Base-by-base conservation (phyloP, 2,888 invertebrate genomes). In the Norana najaformis region DNA sequence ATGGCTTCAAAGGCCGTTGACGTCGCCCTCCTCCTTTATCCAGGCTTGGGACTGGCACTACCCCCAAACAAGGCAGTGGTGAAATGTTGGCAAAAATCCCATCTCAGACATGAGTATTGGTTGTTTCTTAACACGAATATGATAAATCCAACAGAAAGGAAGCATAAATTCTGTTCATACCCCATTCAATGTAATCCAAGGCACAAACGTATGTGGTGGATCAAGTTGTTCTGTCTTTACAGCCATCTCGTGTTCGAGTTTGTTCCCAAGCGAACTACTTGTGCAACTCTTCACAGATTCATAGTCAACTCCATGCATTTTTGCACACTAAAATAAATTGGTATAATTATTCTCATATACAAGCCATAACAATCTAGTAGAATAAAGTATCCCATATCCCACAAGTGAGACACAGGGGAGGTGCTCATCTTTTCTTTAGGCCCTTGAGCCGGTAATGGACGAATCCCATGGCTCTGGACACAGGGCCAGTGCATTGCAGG, bases 161-260 rank as follows among this genome's bases (percentile, higher is more conserved):
- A 36, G 36, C 30, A 47, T 14, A n/a, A 89, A 83, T n/a, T 82
- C 30, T 83, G 82, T 4, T 4, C 23, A 91, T 89, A 94, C 94
- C 91, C 94, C 95, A 92, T 95, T 94, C 0, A 95, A 90, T 16
- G 94, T 93, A 82, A 95, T 93, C 95, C 95, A 95, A 30, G 95
- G 95, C 20, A 94, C 94, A 92, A 93, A 94, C 89, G 92, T 88
- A 91, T 94, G 94, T 0, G 92, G 92, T 35, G 94, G 95, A 0
- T 92, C 89, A 13, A 95, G 92, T 0, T 92, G 92, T 18, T 93
- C 92, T 11, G 95, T 95, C 83, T 92, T 91, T n/a, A 92, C 83
- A 0, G 94, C 95, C 94, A 94, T 94, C 91, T 93, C 39, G 91
- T 95, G 94, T 92, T 94, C 93, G 20, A 94, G 91, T 23, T 91